Evolutionary conservation across 35 echinoderm and acorn worm species (phyloP).

Genomic region (Apostichopus parvimensis): DNA sequence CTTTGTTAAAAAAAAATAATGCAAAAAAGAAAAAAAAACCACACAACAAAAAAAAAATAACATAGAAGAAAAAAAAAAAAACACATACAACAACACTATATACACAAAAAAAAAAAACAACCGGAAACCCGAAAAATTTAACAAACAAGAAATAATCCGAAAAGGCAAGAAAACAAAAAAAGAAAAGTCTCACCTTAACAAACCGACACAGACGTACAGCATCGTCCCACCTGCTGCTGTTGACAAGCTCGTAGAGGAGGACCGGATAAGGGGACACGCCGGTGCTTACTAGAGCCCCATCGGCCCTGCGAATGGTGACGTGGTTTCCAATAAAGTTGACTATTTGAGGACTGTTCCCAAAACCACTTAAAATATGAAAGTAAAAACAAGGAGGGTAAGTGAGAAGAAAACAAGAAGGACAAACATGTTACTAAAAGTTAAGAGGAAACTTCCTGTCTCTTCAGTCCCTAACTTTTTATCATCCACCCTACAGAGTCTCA

Average conservation of each 20-base stretch:
- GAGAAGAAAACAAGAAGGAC: not conserved
- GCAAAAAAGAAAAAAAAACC: too few relatives aligned
- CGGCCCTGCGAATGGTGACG: conserved; percentile 89
- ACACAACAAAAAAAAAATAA: too few relatives aligned
- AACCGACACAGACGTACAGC: conserved; percentile 91
- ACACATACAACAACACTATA: too few relatives aligned
- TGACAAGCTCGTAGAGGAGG: conserved; percentile 84
- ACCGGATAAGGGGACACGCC: conserved; percentile 91
- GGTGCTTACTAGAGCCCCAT: conserved; percentile 87
- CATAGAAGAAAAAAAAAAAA: too few relatives aligned
- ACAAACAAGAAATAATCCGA: too few relatives aligned
- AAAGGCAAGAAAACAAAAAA: not conserved
- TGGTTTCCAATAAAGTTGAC: conserved; percentile 91
- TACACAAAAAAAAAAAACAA: too few relatives aligned
- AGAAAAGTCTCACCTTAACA: conserved; percentile 76
- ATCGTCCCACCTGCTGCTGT: conserved; percentile 91
- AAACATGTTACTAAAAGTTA: too few relatives aligned
- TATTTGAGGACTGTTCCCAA: conserved; percentile 95
- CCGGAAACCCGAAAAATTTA: too few relatives aligned
- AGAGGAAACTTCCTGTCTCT: too few relatives aligned
- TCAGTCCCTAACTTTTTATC: too few relatives aligned
- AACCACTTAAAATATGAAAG: conserved; percentile 67
- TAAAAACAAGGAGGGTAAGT: not conserved
- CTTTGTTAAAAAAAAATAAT: not conserved
- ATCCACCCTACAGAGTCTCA: too few relatives aligned